These are phyloP conservation scores for Drosophila bipectinata DNA, from an alignment of 1,140 invertebrate species.

Conservation along the genomic window DNA sequence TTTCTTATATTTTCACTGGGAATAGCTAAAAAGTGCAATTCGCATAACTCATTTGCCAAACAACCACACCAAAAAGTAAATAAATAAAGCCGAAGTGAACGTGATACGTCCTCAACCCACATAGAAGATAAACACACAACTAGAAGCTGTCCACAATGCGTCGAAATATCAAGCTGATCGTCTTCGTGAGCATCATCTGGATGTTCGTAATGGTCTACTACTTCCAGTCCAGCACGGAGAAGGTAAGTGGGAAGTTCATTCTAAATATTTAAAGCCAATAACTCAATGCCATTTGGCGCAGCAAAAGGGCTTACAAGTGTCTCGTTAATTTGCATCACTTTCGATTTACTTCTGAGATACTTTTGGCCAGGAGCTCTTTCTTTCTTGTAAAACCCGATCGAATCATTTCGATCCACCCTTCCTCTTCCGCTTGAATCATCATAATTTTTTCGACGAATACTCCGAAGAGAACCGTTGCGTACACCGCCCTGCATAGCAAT, in stretches of 20 bases:
- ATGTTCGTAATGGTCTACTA: slow-evolving; percentile 84
- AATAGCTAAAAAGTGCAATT: slow-evolving; percentile 38
- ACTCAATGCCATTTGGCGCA: not conserved
- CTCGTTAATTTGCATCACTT: not conserved
- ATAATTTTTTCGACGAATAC: slow-evolving; percentile 24
- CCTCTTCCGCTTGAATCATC: slow-evolving; percentile 52
- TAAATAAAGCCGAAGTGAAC: slow-evolving; percentile 55
- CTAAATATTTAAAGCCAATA: not conserved
- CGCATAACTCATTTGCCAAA: slow-evolving; percentile 53
- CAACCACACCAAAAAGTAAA: slow-evolving; percentile 44
- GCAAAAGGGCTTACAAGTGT: not conserved
- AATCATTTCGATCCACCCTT: slow-evolving; percentile 20
- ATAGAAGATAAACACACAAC: slow-evolving; percentile 31
- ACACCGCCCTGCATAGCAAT: slow-evolving; percentile 51
- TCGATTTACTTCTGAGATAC: not conserved
- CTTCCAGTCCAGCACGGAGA: slow-evolving; percentile 82
- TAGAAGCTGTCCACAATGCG: slow-evolving; percentile 68
- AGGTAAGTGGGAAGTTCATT: slow-evolving; percentile 60
- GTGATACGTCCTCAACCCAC: slow-evolving; percentile 49
- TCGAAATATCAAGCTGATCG: slow-evolving; percentile 82
- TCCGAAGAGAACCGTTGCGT: slow-evolving; percentile 28
- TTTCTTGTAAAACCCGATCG: not conserved
- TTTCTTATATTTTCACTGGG: not conserved
- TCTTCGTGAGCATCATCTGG: slow-evolving; percentile 83
- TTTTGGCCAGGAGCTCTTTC: not conserved